Evolutionary conservation across 2,113 vertebrate species (phyloP).

Genomic region (Rhynchopsitta pachyrhyncha): DNA sequence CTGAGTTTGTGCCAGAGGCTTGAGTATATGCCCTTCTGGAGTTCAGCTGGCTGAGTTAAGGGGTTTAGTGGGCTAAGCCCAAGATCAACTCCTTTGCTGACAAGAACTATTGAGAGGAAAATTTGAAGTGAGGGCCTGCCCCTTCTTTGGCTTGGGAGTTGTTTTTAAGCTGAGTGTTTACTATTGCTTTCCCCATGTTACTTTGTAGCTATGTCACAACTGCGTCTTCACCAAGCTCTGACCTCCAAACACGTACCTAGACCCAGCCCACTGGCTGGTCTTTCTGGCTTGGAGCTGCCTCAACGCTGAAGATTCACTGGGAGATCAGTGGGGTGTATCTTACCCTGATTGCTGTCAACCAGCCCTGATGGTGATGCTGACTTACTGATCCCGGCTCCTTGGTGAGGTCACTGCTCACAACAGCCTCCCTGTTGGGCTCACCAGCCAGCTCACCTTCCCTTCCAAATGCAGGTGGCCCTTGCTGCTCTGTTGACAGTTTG

Average conservation of each 20-base stretch:
- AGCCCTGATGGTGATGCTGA: neutral
- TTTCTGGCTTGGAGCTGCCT: neutral
- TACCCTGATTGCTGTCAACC: neutral
- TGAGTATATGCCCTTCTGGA: neutral
- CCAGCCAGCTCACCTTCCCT: neutral
- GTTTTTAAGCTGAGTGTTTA: neutral
- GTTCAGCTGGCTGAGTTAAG: neutral
- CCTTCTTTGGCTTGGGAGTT: neutral
- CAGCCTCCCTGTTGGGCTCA: fast-evolving
- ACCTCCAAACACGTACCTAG: neutral
- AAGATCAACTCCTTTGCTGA: neutral
- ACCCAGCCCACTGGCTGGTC: neutral
- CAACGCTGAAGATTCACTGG: neutral
- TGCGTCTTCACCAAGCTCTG: neutral
- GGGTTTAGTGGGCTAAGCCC: neutral
- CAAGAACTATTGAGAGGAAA: neutral
- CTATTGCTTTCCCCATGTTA: neutral
- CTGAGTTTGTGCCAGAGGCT: neutral
- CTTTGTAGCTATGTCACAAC: neutral
- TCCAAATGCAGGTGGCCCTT: neutral
- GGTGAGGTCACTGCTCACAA: neutral
- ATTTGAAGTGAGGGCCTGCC: neutral
- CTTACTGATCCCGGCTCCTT: neutral
- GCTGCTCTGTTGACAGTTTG: neutral
- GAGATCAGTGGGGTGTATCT: neutral